These are phyloP conservation scores for Procambarus clarkii DNA, from an alignment of 1,140 invertebrate genomes.

Conservation along the genomic window DNA sequence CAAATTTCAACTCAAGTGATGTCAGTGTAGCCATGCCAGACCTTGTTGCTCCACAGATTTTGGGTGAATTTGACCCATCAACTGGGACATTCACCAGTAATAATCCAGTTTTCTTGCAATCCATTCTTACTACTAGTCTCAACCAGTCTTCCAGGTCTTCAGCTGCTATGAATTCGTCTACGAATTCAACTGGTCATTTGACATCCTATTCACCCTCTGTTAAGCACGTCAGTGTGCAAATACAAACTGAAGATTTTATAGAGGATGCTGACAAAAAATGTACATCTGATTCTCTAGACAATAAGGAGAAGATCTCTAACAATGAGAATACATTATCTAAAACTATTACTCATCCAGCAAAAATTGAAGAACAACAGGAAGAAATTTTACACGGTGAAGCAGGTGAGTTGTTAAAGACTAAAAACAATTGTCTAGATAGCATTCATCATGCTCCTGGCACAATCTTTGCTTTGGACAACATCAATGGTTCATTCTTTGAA, in stretches of 20 bases:
- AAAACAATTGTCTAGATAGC: neutral
- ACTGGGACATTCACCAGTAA: slow-evolving; percentile 34
- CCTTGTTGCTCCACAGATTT: slow-evolving; percentile 1
- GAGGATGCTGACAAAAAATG: slow-evolving; percentile 10
- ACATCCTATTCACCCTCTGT: neutral
- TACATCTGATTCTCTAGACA: neutral
- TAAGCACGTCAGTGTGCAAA: slow-evolving; percentile 15
- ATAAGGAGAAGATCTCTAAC: neutral
- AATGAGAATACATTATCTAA: neutral
- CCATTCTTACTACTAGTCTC: slow-evolving; percentile 27
- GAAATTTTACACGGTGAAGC: neutral
- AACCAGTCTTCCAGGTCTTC: neutral
- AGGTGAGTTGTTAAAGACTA: neutral
- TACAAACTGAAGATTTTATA: slow-evolving; percentile 18
- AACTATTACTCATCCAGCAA: neutral
- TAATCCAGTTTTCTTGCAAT: slow-evolving; percentile 32
- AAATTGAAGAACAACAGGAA: neutral
- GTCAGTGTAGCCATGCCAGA: neutral
- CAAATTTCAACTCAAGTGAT: neutral
- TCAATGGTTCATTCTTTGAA: neutral
- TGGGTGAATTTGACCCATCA: slow-evolving; percentile 45
- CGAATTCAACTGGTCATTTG: neutral
- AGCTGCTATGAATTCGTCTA: neutral
- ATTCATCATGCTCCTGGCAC: neutral
- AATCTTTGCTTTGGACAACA: neutral